Conservation (phyloP, 2,113 vertebrate genomes). For the Scopus umbretta region DNA sequence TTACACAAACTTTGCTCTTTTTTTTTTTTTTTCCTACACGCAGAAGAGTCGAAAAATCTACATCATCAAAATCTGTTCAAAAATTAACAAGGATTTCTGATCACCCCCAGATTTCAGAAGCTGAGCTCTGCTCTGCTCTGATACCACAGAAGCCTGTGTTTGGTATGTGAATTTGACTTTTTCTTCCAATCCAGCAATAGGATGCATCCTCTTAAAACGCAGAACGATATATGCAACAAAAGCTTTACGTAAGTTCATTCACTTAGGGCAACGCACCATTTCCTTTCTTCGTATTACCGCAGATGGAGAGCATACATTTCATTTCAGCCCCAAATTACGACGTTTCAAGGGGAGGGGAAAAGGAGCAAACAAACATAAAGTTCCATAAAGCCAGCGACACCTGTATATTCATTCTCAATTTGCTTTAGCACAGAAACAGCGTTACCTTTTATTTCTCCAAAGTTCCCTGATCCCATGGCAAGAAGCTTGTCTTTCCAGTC, state of each 20-base stretch:
- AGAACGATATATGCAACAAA: neutral
- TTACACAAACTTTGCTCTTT: constrained; percentile 26
- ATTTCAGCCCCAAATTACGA: neutral
- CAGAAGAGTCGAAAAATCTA: neutral
- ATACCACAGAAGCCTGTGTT: neutral
- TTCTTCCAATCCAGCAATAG: neutral
- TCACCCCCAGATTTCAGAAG: neutral
- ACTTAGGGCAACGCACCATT: neutral
- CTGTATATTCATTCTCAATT: neutral
- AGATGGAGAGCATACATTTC: neutral
- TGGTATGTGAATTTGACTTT: neutral
- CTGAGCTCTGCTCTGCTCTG: neutral
- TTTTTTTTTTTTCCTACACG: neutral
- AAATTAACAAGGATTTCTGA: neutral
- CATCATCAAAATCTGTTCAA: neutral
- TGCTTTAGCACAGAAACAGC: constrained; percentile 7
- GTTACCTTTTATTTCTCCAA: constrained; percentile 98
- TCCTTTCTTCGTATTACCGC: neutral
- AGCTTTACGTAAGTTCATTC: neutral
- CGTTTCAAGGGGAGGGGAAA: neutral
- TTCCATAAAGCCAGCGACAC: neutral
- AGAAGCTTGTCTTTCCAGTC: constrained; percentile 99
- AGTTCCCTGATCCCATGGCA: constrained; percentile 98
- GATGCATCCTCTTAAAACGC: neutral
- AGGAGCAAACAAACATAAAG: neutral